Conservation (phyloP, 2,888 invertebrate species). For the Galerucella calmariensis region DNA sequence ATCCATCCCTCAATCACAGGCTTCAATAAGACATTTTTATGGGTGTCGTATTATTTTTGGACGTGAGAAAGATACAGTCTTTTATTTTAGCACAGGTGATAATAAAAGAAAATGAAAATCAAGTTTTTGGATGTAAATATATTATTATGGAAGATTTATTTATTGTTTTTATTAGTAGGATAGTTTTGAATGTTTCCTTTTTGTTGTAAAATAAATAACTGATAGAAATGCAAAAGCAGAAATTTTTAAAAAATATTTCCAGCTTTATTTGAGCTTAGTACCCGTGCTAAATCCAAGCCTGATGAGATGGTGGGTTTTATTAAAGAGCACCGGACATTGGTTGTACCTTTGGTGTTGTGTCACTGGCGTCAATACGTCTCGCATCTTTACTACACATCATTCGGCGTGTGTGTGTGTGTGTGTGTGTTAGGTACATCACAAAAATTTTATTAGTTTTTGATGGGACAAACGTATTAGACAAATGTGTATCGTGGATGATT, state of each 20-base stretch:
- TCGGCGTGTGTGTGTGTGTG: constrained; percentile 45
- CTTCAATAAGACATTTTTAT: constrained; percentile 43
- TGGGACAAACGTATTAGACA: constrained; percentile 61
- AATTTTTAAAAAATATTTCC: too few relatives aligned
- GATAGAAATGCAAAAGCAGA: too few relatives aligned
- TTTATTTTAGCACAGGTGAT: constrained; percentile 31
- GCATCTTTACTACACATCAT: constrained; percentile 46
- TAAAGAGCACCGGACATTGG: constrained; percentile 43
- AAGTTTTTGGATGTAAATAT: too few relatives aligned
- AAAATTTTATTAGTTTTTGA: constrained; percentile 60
- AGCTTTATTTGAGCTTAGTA: background rate
- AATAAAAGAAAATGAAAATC: background rate
- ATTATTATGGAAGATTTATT: too few relatives aligned
- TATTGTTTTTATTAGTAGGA: too few relatives aligned
- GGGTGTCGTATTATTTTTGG: constrained; percentile 43
- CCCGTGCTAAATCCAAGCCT: constrained; percentile 33
- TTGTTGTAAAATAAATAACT: too few relatives aligned
- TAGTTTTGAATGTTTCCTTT: too few relatives aligned
- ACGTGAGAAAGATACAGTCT: constrained; percentile 36
- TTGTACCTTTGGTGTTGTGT: constrained; percentile 38
- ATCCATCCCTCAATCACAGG: constrained; percentile 40
- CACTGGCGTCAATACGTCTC: constrained; percentile 42
- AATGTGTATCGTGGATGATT: constrained; percentile 62
- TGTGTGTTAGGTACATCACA: constrained; percentile 43
- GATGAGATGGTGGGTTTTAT: constrained; percentile 37